Conservation (phyloP, 2,797 vertebrate species). For the Rhinella marina region DNA sequence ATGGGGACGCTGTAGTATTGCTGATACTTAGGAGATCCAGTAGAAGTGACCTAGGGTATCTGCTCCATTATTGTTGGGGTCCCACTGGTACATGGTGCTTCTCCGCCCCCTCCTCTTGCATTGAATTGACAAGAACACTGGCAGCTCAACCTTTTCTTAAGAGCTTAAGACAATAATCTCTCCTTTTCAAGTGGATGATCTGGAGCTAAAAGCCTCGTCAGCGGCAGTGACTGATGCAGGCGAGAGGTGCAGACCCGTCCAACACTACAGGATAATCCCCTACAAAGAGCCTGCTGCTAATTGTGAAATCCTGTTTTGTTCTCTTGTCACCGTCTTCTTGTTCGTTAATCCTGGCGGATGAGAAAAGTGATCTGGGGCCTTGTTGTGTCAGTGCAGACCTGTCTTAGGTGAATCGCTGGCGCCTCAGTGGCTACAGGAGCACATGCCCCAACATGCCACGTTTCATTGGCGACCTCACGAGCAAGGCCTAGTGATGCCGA, state of each 20-base stretch:
- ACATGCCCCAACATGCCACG: slow-evolving; percentile 37
- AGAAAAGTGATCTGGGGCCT: slow-evolving; percentile 46
- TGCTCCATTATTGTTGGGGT: neutral
- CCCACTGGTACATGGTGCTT: neutral
- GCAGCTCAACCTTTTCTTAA: slow-evolving; percentile 28
- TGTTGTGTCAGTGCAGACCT: slow-evolving; percentile 45
- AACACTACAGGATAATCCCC: slow-evolving; percentile 45
- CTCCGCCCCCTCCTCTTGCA: neutral
- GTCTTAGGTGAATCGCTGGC: slow-evolving; percentile 43
- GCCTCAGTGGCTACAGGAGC: slow-evolving; percentile 36
- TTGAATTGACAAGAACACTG: neutral
- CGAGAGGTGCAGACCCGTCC: neutral
- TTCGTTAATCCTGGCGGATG: slow-evolving; percentile 51
- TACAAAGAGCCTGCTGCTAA: slow-evolving; percentile 53
- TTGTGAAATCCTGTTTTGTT: slow-evolving; percentile 45
- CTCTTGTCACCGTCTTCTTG: slow-evolving; percentile 50
- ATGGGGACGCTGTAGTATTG: no score
- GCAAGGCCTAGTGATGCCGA: neutral
- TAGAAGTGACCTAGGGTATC: neutral
- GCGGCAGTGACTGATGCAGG: neutral
- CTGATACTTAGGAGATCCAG: neutral
- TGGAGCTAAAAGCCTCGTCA: slow-evolving; percentile 39
- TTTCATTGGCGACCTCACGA: neutral
- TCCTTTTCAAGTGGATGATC: slow-evolving; percentile 21
- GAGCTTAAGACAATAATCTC: slow-evolving; percentile 56